Evolutionary conservation across 2,888 invertebrate genomes (phyloP).

Genomic region (Eilema caniola): DNA sequence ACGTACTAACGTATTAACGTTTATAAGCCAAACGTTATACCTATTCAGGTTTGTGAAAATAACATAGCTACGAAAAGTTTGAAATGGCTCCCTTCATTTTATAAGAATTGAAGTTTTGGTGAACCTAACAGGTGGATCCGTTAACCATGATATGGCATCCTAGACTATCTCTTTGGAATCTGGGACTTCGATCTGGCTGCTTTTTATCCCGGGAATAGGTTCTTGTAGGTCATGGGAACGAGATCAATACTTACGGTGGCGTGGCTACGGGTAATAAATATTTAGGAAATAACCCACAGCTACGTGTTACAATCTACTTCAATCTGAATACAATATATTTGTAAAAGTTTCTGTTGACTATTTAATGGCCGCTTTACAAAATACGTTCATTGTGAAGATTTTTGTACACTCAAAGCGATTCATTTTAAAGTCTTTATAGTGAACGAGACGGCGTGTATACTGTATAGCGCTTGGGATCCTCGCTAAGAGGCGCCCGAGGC

Average conservation of each 20-base stretch:
- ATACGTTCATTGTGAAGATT: slow-evolving; percentile 16
- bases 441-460: slow-evolving; percentile 26
- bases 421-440: slow-evolving; percentile 41
- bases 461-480: slow-evolving; percentile 34
- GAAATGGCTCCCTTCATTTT: not conserved
- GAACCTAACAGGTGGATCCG: no score
- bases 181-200: not conserved
- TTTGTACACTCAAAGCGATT: slow-evolving; percentile 28
- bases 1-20: not conserved
- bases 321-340: not conserved
- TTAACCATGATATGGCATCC: not conserved
- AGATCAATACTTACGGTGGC: not conserved
- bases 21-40: not conserved
- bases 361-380: slow-evolving; percentile 10
- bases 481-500: slow-evolving; percentile 34
- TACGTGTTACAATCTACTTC: no score
- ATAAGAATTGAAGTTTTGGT: no score
- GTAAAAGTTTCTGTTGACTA: not conserved
- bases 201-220: not conserved
- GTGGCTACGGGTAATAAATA: not conserved
- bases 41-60: not conserved
- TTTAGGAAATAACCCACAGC: not conserved
- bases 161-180: not conserved
- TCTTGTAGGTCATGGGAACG: not conserved
- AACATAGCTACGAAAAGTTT: slow-evolving; percentile 8